Conservation (phyloP, 1,140 invertebrate species). For the Physella acuta region DNA sequence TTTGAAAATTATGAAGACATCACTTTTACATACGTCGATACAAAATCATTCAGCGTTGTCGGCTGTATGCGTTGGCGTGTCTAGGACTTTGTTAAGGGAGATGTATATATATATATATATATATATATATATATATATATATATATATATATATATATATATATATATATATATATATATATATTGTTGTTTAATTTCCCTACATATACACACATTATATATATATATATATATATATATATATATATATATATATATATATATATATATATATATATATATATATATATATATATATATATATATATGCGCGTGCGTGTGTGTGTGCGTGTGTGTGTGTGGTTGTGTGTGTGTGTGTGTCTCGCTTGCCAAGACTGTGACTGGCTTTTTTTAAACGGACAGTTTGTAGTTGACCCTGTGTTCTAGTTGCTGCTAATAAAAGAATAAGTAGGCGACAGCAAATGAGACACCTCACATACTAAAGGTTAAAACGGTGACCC, state of each 20-base stretch:
- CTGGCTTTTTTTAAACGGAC: neutral
- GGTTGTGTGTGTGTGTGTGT: neutral
- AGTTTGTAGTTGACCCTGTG: neutral
- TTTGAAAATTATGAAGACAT: too few species aligned
- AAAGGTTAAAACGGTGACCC: too few species aligned
- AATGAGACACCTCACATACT: too few species aligned
- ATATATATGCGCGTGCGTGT: slow-evolving; percentile 1
- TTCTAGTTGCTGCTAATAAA: too few species aligned
- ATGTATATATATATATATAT: slow-evolving; percentile 7
- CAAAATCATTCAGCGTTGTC: too few species aligned
- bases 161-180: slow-evolving; percentile 11
- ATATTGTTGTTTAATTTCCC: neutral
- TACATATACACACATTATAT: neutral
- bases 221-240: neutral
- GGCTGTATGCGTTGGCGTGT: too few species aligned
- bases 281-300: neutral
- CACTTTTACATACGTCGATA: too few species aligned
- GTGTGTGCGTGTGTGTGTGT: slow-evolving; percentile 1
- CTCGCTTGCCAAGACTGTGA: too few species aligned
- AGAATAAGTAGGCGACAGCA: too few species aligned
- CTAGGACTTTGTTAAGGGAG: neutral
- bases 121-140: slow-evolving; percentile 9
- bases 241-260: neutral
- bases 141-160: slow-evolving; percentile 8
- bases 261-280: neutral